Evolutionary conservation across 2,888 invertebrate genomes (phyloP).

Genomic region (Acanthococcus lagerstroemiae): DNA sequence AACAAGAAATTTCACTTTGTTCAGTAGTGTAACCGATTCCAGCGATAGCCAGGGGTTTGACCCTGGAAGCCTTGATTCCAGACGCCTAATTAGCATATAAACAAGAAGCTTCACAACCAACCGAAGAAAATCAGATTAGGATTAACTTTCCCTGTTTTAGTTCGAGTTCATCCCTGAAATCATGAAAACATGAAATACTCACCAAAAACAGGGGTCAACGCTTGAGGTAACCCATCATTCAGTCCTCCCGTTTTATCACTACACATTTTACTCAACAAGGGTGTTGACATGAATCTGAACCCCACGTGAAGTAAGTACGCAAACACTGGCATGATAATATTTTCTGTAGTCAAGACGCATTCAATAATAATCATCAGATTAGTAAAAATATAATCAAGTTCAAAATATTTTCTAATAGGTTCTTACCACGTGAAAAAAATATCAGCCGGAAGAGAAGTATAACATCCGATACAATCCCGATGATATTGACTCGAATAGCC

Average conservation of each 20-base stretch:
- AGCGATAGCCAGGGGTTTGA: too few relatives aligned
- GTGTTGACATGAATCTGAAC: slow-evolving; percentile 20
- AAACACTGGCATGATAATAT: not conserved
- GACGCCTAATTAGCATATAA: too few relatives aligned
- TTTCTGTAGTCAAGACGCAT: not conserved
- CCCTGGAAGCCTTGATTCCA: too few relatives aligned
- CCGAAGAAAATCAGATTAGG: not conserved
- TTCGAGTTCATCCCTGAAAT: not conserved
- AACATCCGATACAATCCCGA: slow-evolving; percentile 10
- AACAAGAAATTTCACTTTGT: too few relatives aligned
- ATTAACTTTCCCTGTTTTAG: not conserved
- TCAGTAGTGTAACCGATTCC: too few relatives aligned
- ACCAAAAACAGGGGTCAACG: slow-evolving; percentile 24
- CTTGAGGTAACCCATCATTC: slow-evolving; percentile 21
- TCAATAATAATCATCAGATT: not conserved
- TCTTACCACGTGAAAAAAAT: too few relatives aligned
- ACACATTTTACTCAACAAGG: slow-evolving; percentile 27
- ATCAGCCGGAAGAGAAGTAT: slow-evolving; percentile 1
- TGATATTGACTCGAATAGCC: slow-evolving; percentile 19
- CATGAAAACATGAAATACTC: not conserved
- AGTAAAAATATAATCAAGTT: too few relatives aligned
- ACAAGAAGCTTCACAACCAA: not conserved
- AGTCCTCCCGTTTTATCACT: slow-evolving; percentile 24
- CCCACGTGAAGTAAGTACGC: slow-evolving; percentile 4
- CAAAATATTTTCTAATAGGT: too few relatives aligned